Conservation (phyloP, 2,888 invertebrate species). For the Epinotia ramella region DNA sequence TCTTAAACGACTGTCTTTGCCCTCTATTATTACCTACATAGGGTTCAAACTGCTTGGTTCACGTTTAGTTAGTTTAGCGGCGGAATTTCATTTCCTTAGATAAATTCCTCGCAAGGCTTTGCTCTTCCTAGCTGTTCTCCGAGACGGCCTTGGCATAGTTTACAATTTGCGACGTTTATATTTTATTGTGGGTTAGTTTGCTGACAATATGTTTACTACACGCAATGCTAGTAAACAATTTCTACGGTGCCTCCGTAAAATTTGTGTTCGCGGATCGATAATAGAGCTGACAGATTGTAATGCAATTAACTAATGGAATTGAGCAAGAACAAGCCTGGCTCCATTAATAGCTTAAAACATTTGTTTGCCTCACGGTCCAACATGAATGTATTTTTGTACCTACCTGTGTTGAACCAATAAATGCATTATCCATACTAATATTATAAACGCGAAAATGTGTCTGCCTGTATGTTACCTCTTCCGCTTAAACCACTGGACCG, state of each 20-base stretch:
- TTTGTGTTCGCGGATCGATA: background rate
- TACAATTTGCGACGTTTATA: slow-evolving; percentile 11
- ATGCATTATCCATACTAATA: too few relatives aligned
- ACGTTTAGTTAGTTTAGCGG: slow-evolving; percentile 20
- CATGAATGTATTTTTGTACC: too few relatives aligned
- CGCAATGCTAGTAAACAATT: background rate
- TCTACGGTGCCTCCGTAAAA: background rate
- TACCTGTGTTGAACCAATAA: too few relatives aligned
- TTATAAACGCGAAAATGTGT: too few relatives aligned
- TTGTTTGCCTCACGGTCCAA: too few relatives aligned
- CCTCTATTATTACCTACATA: slow-evolving; percentile 3
- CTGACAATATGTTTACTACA: background rate
- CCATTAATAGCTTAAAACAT: too few relatives aligned
- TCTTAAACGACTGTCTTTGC: background rate
- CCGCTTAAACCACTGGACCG: too few relatives aligned
- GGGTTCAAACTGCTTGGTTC: background rate
- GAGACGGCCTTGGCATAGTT: slow-evolving; percentile 35
- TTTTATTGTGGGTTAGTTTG: background rate
- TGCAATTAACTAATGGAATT: too few relatives aligned
- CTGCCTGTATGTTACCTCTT: too few relatives aligned
- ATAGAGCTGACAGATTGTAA: too few relatives aligned
- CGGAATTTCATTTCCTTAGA: slow-evolving; percentile 37
- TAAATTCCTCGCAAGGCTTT: slow-evolving; percentile 34
- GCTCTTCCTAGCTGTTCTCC: slow-evolving; percentile 22
- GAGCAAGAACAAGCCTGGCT: too few relatives aligned